Evolutionary conservation across 2,888 invertebrate genomes (phyloP), one percentile per base, ranked within the genome.

Genomic region (Pheosia tremula): DNA sequence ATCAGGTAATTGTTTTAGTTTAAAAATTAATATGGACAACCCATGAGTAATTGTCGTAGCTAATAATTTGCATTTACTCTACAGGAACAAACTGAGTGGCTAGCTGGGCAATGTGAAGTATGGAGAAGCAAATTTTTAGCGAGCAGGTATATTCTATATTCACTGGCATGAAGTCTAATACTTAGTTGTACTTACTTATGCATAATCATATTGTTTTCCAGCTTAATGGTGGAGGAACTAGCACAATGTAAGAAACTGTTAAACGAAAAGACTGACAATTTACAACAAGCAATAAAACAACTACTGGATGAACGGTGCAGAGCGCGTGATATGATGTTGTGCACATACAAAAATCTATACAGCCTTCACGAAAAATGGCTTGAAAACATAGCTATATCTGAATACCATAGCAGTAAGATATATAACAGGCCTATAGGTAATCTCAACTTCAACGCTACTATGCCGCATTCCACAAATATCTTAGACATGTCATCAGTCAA

Each of bases 91-190:
- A 97, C 98, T 4, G 99, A 99, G 85, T 97, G 97, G 95, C 90
- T 99, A 49, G 97, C 98, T 24, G 98, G 98, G 0, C 98, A 98
- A 82, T 98, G 98, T 84, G 98, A 99, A 92, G 98, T 99, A 58
- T 99, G 98, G 98, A 95, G 98, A 68, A 98, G 98, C 84, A 99
- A 99, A 95, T 99, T 98, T 89, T 94, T 98, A 75, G 98, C 99
- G 38, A 98, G 98, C 93, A 97, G 97, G 97, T 97, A 91, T 71
- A 24, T 50, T 50, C 24, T 50, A 24, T 24, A 50, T n/a, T 24
- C n/a, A 50, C 8, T 24, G 8, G 0, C 5, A 4, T 2, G 24
- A 24, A n/a, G 2, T n/a, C 4, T 43, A 43, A 43, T 10, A 43
- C 3, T 43, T 9, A 43, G 10, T 10, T 43, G 43, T 8, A 43